Percentiles rank a stretch among this genome's conserved stretches.
These are phyloP conservation scores for Acinonyx jubatus DNA, from an alignment of 2,113 vertebrate species.

Conservation along the genomic window DNA sequence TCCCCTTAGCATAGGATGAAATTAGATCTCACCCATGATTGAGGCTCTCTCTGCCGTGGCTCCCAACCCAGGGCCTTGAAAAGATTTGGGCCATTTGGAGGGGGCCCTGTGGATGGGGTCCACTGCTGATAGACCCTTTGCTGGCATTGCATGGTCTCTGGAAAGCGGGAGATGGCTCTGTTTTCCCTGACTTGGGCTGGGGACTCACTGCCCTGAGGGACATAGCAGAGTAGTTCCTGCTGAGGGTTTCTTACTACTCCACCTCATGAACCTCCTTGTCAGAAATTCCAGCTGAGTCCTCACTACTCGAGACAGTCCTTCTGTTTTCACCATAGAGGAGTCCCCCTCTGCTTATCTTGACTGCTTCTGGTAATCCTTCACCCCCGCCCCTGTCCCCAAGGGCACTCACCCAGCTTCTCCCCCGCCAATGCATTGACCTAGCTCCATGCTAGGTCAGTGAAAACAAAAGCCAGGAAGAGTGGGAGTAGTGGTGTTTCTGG, in stretches of 20 bases:
- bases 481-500: background rate
- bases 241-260: background rate
- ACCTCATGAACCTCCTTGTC: no score
- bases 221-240: background rate
- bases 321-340: background rate
- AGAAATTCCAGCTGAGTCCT: background rate
- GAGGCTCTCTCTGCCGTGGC: background rate
- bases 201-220: background rate
- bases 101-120: background rate
- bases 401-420: background rate
- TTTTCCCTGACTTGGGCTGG: background rate
- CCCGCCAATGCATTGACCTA: background rate
- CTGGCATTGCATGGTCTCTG: background rate
- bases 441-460: background rate
- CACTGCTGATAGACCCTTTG: background rate
- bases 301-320: background rate
- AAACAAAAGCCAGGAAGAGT: constrained; percentile 41
- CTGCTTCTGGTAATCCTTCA: background rate
- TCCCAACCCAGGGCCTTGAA: background rate
- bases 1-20: background rate
- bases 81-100: background rate
- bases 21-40: background rate
- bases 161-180: background rate
- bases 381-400: background rate
- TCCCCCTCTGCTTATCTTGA: background rate